Base-by-base conservation (phyloP, 2,888 invertebrate species). In the Lochmaea capreae region DNA sequence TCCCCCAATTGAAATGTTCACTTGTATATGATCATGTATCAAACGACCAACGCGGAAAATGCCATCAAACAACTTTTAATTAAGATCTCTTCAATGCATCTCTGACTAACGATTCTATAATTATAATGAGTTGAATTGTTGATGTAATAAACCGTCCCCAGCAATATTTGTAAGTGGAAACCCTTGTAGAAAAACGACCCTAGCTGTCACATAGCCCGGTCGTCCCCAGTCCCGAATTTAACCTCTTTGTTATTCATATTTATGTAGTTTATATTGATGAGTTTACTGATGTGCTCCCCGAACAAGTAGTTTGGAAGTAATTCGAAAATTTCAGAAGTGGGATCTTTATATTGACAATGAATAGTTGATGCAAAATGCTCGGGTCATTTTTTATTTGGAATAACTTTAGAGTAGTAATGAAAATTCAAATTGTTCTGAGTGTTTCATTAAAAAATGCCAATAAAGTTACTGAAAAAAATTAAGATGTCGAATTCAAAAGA, bases 61-160 rank as follows among this genome's bases (percentile, higher is more conserved):
- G 52, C 61, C 72, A 67, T 71, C 69, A 69, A 71, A 67, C 57
- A 67, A 73, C 67, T 73, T 75, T 75, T 76, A 76, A 76, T 76
- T 73, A 76, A 76, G 76, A 76, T 76, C 76, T 76, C 71, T 76
- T 73, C 73, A 73, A 71, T 73, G 70, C 73, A 73, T 73, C 76
- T 75, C 77, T 74, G 75, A 77, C 83, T 86, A 86, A 86, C 86
- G 85, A 85, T 84, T 83, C 81, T 81, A 83, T 87, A 87, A 87
- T 87, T 86, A 86, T 87, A 86, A 87, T 84, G 86, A 87, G 87
- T 87, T 81, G 85, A 86, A 85, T 86, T 86, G 86, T 84, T 87
- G 87, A 87, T 86, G 85, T 81, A 87, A 87, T 87, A 86, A 86
- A 85, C 83, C 82, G 79, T 82, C 84, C 85, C 84, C 82, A 77